Conservation (phyloP, 2,888 invertebrate genomes). For the Acanthosepion lycidas region DNA sequence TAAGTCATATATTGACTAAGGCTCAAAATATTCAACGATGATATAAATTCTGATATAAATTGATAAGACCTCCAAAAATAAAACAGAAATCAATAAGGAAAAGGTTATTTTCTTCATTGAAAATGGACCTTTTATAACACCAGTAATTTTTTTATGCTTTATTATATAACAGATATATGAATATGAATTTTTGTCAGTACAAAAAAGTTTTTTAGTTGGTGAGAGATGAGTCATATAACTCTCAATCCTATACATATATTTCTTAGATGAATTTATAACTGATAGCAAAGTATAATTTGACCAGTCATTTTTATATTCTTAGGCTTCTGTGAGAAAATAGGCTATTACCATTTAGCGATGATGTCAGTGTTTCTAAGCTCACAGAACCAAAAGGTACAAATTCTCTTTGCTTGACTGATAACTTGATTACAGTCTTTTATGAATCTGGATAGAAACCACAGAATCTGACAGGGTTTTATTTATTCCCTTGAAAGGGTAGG, state of each 20-base stretch:
- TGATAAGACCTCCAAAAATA: too few species aligned
- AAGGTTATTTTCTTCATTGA: too few species aligned
- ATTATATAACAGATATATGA: too few species aligned
- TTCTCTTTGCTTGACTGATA: slow-evolving; percentile 9
- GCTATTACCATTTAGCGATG: slow-evolving; percentile 15
- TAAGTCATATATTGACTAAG: too few species aligned
- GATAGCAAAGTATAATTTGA: not conserved
- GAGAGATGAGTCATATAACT: not conserved
- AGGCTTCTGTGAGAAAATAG: not conserved
- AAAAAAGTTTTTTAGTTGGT: too few species aligned
- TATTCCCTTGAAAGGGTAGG: slow-evolving; percentile 12
- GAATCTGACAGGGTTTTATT: slow-evolving; percentile 12
- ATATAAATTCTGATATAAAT: too few species aligned
- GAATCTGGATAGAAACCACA: not conserved
- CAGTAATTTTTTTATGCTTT: too few species aligned
- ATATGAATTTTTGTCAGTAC: too few species aligned
- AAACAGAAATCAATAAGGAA: too few species aligned
- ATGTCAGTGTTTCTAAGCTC: not conserved
- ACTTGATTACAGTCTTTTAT: slow-evolving; percentile 33
- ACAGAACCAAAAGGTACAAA: not conserved
- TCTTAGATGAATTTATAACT: not conserved
- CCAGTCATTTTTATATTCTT: slow-evolving; percentile 33
- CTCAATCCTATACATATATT: not conserved
- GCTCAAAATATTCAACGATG: too few species aligned
- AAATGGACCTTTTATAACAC: too few species aligned